phyloP scores from a whole-genome alignment of 2,113 vertebrate species.

The Oryzias celebensis region DNA sequence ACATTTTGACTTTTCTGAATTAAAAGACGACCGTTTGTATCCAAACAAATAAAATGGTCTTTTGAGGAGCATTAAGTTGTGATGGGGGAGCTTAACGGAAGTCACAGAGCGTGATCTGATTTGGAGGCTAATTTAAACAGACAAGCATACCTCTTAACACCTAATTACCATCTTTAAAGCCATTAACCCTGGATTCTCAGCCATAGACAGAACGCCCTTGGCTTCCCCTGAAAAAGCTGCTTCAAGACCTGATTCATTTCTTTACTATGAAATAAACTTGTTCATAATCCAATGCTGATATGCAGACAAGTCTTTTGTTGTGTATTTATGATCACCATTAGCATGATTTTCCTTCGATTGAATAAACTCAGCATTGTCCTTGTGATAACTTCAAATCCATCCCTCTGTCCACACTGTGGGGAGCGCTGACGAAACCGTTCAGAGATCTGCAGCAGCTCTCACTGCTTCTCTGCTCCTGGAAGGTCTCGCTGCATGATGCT shows the following conservation, averaged over 20 bases:
- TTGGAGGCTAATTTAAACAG: conserved; percentile 69
- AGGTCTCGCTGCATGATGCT: no score
- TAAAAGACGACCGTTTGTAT: conserved; percentile 16
- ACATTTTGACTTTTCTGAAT: conserved; percentile 7
- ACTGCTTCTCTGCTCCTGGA: no score
- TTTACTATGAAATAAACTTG: conserved; percentile 4
- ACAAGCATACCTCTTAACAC: conserved; percentile 75
- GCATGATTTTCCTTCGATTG: no score
- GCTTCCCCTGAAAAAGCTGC: conserved; percentile 39
- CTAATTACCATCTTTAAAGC: conserved; percentile 76
- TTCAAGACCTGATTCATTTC: conserved; percentile 34
- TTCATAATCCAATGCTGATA: conserved; percentile 2
- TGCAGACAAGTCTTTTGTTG: neutral
- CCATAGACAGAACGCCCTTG: conserved; percentile 63
- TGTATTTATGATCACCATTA: no score
- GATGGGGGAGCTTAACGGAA: conserved; percentile 51
- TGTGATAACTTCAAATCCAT: no score
- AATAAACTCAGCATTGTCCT: no score
- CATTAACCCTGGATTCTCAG: conserved; percentile 71
- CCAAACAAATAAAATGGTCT: conserved; percentile 24
- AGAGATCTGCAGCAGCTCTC: no score
- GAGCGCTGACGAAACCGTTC: no score
- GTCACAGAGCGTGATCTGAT: conserved; percentile 62
- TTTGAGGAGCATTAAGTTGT: conserved; percentile 35
- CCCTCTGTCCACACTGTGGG: no score